These are phyloP conservation scores for Aphelocoma californica DNA, from an alignment of 2,797 vertebrate genomes.

Conservation along the genomic window DNA sequence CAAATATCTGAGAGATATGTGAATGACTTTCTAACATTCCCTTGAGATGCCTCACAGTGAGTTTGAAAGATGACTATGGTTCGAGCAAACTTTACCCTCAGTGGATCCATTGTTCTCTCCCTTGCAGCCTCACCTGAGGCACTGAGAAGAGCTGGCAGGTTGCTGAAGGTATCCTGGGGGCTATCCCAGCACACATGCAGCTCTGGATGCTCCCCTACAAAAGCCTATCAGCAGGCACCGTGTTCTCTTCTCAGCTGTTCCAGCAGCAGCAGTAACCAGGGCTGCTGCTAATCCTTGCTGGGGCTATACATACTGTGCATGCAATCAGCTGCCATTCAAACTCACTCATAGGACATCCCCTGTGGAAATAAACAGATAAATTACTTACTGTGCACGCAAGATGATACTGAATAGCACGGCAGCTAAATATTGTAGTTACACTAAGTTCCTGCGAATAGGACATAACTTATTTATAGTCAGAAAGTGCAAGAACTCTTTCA, in stretches of 20 bases:
- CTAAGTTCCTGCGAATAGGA: background rate
- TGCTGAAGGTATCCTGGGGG: background rate
- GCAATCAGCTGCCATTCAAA: slow-evolving; percentile 30
- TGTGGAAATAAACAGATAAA: slow-evolving; percentile 41
- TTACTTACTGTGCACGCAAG: slow-evolving; percentile 32
- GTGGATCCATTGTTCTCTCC: fast-evolving
- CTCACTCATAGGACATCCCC: background rate
- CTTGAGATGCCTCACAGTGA: background rate
- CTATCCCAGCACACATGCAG: background rate
- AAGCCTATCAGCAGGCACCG: background rate
- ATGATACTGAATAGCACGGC: background rate
- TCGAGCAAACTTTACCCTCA: background rate
- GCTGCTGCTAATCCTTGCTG: background rate
- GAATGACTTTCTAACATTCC: background rate
- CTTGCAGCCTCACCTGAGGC: background rate
- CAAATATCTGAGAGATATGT: background rate
- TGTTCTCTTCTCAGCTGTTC: background rate
- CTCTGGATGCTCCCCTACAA: background rate
- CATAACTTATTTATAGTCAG: slow-evolving; percentile 44
- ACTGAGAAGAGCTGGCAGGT: background rate
- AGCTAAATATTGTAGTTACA: slow-evolving; percentile 29
- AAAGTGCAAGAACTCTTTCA: slow-evolving; percentile 11
- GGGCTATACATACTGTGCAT: background rate
- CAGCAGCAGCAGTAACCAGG: background rate
- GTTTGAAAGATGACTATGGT: background rate